phyloP scores from a whole-genome alignment of 53 echinoderm and acorn worm species.

The Stichopus horrens region DNA sequence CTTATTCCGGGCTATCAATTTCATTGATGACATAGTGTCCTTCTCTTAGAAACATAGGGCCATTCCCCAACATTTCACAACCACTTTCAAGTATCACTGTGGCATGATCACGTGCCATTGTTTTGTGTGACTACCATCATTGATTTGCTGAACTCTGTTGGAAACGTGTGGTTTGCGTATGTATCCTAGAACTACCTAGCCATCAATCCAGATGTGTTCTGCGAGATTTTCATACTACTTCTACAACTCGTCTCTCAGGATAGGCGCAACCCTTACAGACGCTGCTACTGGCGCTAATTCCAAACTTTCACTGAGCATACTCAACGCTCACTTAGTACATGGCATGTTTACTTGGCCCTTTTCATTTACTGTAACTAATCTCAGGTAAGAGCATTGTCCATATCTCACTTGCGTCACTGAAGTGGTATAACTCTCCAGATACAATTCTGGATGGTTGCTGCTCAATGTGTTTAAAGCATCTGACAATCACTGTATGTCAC shows the following conservation, averaged over 20 bases:
- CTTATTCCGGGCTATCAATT: not conserved
- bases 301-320: conserved; percentile 49
- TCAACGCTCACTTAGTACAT: conserved; percentile 42
- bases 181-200: conserved; percentile 58
- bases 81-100: too few species aligned
- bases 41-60: conserved; percentile 14
- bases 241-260: conserved; percentile 48
- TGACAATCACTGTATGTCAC: too few species aligned
- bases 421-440: conserved; percentile 48
- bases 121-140: conserved; percentile 37
- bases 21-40: not conserved
- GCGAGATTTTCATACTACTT: not conserved
- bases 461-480: not conserved
- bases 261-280: conserved; percentile 44
- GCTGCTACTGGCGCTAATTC: conserved; percentile 50
- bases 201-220: conserved; percentile 42
- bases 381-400: conserved; percentile 51
- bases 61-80: conserved; percentile 8
- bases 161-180: conserved; percentile 57
- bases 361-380: conserved; percentile 11
- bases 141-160: conserved; percentile 52
- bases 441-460: not conserved
- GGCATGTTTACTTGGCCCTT: conserved; percentile 37
- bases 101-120: conserved; percentile 52
- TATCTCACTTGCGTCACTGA: conserved; percentile 66